Conservation (phyloP, 2,113 vertebrate species). For the Noturus placidus region DNA sequence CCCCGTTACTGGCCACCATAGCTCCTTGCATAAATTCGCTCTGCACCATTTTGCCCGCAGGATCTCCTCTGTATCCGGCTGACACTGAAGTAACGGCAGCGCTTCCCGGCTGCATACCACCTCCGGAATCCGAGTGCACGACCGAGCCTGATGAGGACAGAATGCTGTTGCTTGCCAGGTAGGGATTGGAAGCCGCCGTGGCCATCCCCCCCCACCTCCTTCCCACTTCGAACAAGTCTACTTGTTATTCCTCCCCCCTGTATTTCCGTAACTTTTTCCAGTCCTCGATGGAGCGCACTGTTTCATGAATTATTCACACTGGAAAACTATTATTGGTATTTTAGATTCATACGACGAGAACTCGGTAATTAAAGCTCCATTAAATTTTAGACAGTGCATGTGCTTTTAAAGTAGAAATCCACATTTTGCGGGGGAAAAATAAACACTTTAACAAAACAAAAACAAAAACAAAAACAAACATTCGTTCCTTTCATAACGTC, state of each 20-base stretch:
- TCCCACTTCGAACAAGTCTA: conserved; percentile 65
- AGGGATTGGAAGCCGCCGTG: conserved; percentile 89
- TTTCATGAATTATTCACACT: conserved; percentile 65
- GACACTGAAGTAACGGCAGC: conserved; percentile 81
- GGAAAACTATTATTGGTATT: conserved; percentile 49
- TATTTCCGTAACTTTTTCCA: conserved; percentile 55
- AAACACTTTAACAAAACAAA: not conserved
- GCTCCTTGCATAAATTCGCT: conserved; percentile 94
- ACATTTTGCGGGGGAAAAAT: conserved; percentile 9
- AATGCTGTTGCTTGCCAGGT: conserved; percentile 86
- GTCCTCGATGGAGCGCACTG: conserved; percentile 56
- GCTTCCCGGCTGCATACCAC: conserved; percentile 84
- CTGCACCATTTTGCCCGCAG: conserved; percentile 89
- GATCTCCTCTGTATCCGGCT: conserved; percentile 85
- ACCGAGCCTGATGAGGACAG: conserved; percentile 81
- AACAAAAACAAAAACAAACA: conserved; percentile 14
- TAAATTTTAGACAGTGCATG: conserved; percentile 27
- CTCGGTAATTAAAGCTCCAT: conserved; percentile 38
- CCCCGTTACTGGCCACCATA: conserved; percentile 90
- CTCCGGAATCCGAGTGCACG: conserved; percentile 84
- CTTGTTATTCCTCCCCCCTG: conserved; percentile 53
- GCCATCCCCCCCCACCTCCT: conserved; percentile 77
- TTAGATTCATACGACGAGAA: conserved; percentile 41
- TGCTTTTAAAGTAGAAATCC: conserved; percentile 47
- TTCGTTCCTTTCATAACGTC: conserved; percentile 31